Evolutionary conservation across 2,888 invertebrate genomes (phyloP), one percentile per base, ranked within the genome.

Genomic region (Scaptomyza reducta): DNA sequence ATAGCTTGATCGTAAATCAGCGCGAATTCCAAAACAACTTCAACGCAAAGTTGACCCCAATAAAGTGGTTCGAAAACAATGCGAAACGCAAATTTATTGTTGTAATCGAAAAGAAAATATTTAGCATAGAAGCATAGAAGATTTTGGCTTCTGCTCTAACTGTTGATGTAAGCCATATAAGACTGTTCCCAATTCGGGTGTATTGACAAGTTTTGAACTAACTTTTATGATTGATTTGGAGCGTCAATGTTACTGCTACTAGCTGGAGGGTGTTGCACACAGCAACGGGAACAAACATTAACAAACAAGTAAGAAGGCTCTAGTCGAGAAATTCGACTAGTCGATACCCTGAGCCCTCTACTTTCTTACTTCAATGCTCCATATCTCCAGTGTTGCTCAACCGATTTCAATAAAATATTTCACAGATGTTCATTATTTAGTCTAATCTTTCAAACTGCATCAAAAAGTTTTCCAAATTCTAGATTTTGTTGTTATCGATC

Each of bases 1-100:
- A 63, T 53, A 62, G 80, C 67, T 76, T 65, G 47, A 61, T 70
- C 70, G 62, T 84, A 68, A 81, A 82, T 79, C 74, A 82, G 74
- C 49, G 63, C 57, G 50, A 60, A 60, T 41, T 33, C 16, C 18
- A 35, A 63, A 40, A 49, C 54, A 60, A 55, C 16, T 50, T 14
- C 16, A 60, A 14, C 47, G 74, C 64, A 70, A 73, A 68, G 62
- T 67, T 82, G 85, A 83, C 82, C 85, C 63, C 59, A 59, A 77
- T 74, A 74, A 76, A 72, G 6, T 35, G 41, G 38, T 47, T 29
- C 11, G 31, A 49, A 66, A 54, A 79, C 79, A 82, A 82, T 70
- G 74, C 64, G 54, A 57, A 70, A 53, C 50, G 59, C 65, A 69
- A 50, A 83, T 78, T 71, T 70, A 74, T 77, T 71, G 59, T 65